Evolutionary conservation across 1,140 invertebrate species (phyloP).

Genomic region (Potamilus streckersoni): DNA sequence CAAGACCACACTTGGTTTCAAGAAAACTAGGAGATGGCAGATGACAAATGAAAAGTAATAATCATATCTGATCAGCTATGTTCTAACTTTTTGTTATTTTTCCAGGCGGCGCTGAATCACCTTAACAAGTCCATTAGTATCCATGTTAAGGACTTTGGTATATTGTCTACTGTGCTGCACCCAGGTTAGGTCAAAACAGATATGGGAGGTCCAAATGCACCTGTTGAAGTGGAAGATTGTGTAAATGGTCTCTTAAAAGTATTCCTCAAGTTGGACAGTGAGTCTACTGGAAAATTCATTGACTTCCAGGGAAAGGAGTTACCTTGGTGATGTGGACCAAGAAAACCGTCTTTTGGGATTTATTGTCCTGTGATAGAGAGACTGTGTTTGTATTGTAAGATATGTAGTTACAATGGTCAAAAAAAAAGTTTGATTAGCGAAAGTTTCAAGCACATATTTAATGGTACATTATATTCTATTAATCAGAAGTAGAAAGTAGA

Average conservation of each 20-base stretch:
- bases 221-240: conserved; percentile 2
- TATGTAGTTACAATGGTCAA: too few species aligned
- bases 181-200: conserved; percentile 93
- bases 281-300: conserved; percentile 18
- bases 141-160: conserved; percentile 82
- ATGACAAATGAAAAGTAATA: too few species aligned
- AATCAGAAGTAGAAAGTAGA: too few species aligned
- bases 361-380: too few species aligned
- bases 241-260: conserved; percentile 4
- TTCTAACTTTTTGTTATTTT: conserved; percentile 35
- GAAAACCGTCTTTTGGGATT: too few species aligned
- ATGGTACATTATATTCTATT: too few species aligned
- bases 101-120: conserved; percentile 85
- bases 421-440: too few species aligned
- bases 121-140: conserved; percentile 86
- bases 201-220: conserved; percentile 85
- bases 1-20: too few species aligned
- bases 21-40: too few species aligned
- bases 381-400: too few species aligned
- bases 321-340: conserved; percentile 2
- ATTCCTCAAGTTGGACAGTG: not conserved
- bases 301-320: conserved; percentile 18
- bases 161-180: conserved; percentile 82
- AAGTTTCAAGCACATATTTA: too few species aligned
- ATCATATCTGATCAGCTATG: too few species aligned